Evolutionary conservation across 2,113 vertebrate genomes (phyloP).

Genomic region (Cynocephalus volans): DNA sequence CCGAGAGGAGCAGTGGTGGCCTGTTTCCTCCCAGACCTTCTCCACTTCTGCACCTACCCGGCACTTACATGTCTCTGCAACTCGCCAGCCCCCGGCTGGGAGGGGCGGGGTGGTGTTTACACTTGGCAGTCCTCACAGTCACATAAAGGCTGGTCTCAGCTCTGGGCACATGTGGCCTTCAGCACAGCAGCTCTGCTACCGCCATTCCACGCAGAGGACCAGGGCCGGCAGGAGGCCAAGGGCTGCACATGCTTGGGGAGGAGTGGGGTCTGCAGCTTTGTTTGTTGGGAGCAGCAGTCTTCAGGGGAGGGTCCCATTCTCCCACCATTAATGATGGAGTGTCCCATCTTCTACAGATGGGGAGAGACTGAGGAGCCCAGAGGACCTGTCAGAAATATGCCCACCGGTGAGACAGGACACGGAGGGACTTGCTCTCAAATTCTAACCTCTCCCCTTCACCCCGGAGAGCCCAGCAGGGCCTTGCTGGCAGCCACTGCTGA

Average conservation of each 20-base stretch:
- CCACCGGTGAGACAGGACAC: not conserved
- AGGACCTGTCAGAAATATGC: not conserved
- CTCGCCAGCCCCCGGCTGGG: too few species aligned
- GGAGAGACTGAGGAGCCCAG: not conserved
- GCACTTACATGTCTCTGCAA: not conserved
- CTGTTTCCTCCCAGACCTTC: not conserved
- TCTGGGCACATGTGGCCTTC: too few species aligned
- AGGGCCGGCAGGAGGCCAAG: not conserved
- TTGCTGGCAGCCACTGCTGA: not conserved
- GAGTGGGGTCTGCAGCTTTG: not conserved
- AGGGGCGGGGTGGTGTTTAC: too few species aligned
- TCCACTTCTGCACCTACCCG: not conserved
- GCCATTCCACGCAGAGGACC: not conserved
- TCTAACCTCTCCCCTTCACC: not conserved
- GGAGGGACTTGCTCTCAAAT: too few species aligned
- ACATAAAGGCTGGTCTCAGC: not conserved
- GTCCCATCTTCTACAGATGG: not conserved
- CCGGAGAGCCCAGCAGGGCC: not conserved
- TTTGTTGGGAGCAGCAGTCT: not conserved
- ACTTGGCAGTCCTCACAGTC: not conserved
- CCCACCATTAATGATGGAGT: not conserved
- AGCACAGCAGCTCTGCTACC: not conserved
- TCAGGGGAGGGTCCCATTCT: not conserved
- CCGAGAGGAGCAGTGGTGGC: fast-evolving
- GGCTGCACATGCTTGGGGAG: not conserved